Conservation (phyloP, 1,140 invertebrate genomes). For the Drosophila sturtevanti region DNA sequence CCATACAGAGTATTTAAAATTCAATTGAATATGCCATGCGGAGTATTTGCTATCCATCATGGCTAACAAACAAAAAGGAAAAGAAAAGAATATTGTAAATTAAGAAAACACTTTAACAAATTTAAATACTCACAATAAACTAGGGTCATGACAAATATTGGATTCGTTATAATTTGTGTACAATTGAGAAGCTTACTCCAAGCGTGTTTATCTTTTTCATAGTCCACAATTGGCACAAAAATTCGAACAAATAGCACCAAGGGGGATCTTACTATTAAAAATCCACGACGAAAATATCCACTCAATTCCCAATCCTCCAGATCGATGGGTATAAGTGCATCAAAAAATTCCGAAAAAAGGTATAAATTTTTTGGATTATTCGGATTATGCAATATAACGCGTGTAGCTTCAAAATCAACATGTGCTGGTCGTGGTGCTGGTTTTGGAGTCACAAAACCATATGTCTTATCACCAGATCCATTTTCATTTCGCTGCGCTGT, state of each 20-base stretch:
- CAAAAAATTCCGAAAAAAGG: slow-evolving; percentile 26
- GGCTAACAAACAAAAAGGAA: too few species aligned
- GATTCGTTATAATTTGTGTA: slow-evolving; percentile 46
- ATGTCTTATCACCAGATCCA: background rate
- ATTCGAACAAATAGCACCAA: slow-evolving; percentile 20
- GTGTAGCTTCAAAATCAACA: slow-evolving; percentile 25
- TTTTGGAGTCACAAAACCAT: slow-evolving; percentile 10
- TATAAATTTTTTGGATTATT: slow-evolving; percentile 42
- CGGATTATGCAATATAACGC: slow-evolving; percentile 17
- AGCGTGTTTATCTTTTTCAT: slow-evolving; percentile 44
- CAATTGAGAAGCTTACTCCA: slow-evolving; percentile 67
- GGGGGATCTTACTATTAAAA: slow-evolving; percentile 23
- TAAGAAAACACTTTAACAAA: too few species aligned
- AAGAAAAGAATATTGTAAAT: too few species aligned
- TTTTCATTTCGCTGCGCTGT: background rate
- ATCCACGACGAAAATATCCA: slow-evolving; percentile 8
- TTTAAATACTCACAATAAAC: slow-evolving; percentile 29
- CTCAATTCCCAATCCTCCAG: slow-evolving; percentile 16
- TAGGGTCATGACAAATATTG: slow-evolving; percentile 32
- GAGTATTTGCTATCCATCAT: slow-evolving; percentile 23
- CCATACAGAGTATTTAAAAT: slow-evolving; percentile 24
- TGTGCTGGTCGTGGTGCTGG: background rate
- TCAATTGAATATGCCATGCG: slow-evolving; percentile 16
- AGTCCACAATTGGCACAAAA: slow-evolving; percentile 50
- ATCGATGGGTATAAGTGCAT: slow-evolving; percentile 39